These are phyloP conservation scores for Helogale parvula DNA, from an alignment of 2,113 vertebrate genomes.

Conservation along the genomic window DNA sequence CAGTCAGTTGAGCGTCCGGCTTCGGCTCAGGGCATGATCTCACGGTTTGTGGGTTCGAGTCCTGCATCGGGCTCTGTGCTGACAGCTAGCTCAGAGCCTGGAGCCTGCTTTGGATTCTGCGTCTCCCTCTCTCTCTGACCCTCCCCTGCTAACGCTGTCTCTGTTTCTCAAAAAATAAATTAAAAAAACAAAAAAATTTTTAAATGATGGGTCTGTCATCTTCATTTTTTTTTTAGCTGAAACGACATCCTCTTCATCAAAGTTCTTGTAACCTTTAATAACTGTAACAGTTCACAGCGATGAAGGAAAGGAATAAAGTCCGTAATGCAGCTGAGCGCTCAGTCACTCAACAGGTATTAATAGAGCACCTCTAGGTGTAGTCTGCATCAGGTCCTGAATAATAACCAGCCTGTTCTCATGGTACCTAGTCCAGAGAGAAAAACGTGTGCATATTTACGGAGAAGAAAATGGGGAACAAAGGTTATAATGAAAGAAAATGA, in stretches of 20 bases:
- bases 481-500: background rate
- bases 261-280: background rate
- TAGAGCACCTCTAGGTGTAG: background rate
- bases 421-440: background rate
- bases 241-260: background rate
- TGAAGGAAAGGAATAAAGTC: background rate
- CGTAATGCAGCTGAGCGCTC: background rate
- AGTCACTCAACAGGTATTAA: background rate
- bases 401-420: background rate
- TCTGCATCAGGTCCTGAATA: background rate
- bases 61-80: no score
- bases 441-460: background rate
- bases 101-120: no score
- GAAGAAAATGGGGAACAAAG: slow-evolving; percentile 6
- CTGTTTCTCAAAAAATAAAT: no score
- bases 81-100: no score
- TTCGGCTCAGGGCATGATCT: no score
- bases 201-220: background rate
- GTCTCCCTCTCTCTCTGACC: no score
- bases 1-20: no score
- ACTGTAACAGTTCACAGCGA: background rate
- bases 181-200: no score
- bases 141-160: no score
- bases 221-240: background rate
- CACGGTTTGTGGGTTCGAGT: no score